phyloP scores from a whole-genome alignment of 2,797 vertebrate genomes.

The Craterocephalus amniculus region DNA sequence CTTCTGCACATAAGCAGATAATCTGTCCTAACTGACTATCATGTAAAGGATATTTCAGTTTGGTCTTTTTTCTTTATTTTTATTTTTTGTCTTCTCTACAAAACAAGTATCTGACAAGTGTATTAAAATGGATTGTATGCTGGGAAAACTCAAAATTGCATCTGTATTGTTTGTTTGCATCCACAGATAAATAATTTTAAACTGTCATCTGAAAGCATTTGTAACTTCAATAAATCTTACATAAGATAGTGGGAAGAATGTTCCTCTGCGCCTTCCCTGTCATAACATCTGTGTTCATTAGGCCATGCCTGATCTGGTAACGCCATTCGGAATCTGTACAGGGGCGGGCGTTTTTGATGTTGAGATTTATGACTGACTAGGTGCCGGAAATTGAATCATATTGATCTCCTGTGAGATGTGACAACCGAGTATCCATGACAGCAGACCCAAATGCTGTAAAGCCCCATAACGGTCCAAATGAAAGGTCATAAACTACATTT shows the following conservation, averaged over 20 bases:
- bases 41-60: constrained; percentile 20
- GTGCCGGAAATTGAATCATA: constrained; percentile 64
- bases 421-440: constrained; percentile 60
- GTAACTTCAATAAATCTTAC: constrained; percentile 57
- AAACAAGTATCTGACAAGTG: background rate
- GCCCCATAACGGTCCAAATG: constrained; percentile 57
- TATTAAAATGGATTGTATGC: constrained; percentile 1
- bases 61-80: background rate
- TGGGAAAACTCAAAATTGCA: background rate
- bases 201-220: constrained; percentile 27
- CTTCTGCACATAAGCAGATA: background rate
- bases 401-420: constrained; percentile 73
- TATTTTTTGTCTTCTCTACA: background rate
- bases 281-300: constrained; percentile 71
- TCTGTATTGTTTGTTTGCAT: background rate
- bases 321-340: constrained; percentile 51
- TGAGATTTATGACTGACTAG: constrained; percentile 73
- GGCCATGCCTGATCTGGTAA: constrained; percentile 65
- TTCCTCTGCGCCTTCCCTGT: constrained; percentile 44
- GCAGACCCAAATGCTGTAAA: constrained; percentile 60
- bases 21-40: constrained; percentile 13
- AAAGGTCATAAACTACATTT: constrained; percentile 72
- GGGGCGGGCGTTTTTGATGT: constrained; percentile 69
- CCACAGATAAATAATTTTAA: constrained; percentile 32
- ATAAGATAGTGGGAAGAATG: constrained; percentile 39